phyloP scores from a whole-genome alignment of 1,140 invertebrate species.

The Apis cerana region DNA sequence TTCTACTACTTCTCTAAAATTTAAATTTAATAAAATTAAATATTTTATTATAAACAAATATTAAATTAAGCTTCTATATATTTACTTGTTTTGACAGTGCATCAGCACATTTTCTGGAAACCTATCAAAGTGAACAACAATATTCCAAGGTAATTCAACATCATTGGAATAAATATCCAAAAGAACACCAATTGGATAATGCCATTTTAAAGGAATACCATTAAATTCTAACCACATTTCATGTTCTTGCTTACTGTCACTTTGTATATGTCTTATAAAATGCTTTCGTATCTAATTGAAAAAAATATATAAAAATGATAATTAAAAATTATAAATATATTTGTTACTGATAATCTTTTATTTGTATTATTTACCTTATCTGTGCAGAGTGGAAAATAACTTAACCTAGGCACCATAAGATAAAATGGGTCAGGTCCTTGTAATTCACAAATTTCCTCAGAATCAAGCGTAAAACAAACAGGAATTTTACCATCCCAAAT shows the following conservation, averaged over 20 bases:
- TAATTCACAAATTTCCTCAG: constrained; percentile 93
- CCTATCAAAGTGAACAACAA: constrained; percentile 97
- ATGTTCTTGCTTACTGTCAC: constrained; percentile 89
- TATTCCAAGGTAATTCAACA: constrained; percentile 92
- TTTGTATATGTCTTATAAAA: constrained; percentile 91
- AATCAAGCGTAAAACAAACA: constrained; percentile 92
- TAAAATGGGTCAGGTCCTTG: constrained; percentile 96
- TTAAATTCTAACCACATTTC: constrained; percentile 98
- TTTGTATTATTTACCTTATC: constrained; percentile 89
- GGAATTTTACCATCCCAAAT: constrained; percentile 98
- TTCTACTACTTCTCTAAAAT: constrained; percentile 93
- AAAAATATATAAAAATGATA: background rate
- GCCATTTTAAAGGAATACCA: constrained; percentile 96
- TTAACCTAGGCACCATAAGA: constrained; percentile 96
- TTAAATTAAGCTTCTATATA: constrained; percentile 22
- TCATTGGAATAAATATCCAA: constrained; percentile 91
- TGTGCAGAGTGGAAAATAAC: constrained; percentile 97
- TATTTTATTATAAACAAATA: background rate
- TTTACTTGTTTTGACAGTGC: constrained; percentile 89
- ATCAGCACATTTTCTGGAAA: constrained; percentile 92
- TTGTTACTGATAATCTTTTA: background rate
- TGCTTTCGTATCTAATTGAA: constrained; percentile 90
- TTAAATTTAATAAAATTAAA: constrained; percentile 8
- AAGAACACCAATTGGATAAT: constrained; percentile 97
- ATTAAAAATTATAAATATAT: background rate